Base-by-base conservation (phyloP, 1,140 invertebrate species). In the Drosophila pallidifrons region DNA sequence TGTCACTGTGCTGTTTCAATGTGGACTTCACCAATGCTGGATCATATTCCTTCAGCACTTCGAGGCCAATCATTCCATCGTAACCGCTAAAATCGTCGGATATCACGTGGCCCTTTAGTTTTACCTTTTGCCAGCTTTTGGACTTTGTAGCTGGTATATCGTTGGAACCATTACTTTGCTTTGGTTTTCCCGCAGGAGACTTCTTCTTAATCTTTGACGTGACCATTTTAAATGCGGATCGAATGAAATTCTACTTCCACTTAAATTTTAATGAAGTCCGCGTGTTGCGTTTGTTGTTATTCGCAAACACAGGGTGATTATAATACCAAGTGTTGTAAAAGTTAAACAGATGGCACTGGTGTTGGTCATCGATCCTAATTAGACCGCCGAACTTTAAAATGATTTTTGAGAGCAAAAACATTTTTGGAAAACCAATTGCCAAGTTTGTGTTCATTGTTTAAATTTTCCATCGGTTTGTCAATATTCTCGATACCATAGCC, bases 31-130 rank as follows among this genome's bases (percentile, higher is more conserved):
- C 79, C 8, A 92, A 32, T 8, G 49, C 46, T 0, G 79, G 55
- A 70, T 92, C 86, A 55, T 93, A 93, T 5, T 92, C 79, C 38
- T 93, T 91, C 1, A 93, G 73, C 2, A 93, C 91, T 51, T 93
- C 92, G 16, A 93, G 57, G 1, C 92, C 92, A 58, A 92, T 91
- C 5, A 93, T 51, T 5, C 92, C 92, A 35, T 92, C 92, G 55
- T 91, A 87, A 6, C 89, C 82, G 1, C 70, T 79, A 32, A 80
- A 82, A 51, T 92, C 92, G 57, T 92, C 80, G 4, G 82, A 83
- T 52, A 92, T 80, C 63, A 93, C 72, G 77, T 91, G 90, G 51
- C 92, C 92, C 45, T 91, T 91, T 20, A 93, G 82, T 72, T 93
- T 92, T 0, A 93, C 92, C 38, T 90, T 92, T 41, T 92, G 79